Evolutionary conservation across 2,888 invertebrate genomes (phyloP).

Genomic region (Cristatella mucedo): DNA sequence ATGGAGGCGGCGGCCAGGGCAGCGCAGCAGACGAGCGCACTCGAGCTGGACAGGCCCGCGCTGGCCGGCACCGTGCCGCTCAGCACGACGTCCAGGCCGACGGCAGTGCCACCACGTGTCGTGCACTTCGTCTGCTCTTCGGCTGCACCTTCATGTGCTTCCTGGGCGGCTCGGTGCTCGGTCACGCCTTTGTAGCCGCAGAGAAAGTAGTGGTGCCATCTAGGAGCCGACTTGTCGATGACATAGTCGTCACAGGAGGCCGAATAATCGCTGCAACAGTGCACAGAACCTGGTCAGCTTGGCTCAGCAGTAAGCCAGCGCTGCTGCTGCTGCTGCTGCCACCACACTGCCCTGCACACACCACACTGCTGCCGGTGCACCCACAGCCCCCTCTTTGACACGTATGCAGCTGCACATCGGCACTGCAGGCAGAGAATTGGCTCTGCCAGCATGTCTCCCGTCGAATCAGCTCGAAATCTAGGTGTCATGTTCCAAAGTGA

Average conservation of each 20-base stretch:
- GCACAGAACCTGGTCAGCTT: too few species aligned
- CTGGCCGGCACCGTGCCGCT: slow-evolving; percentile 76
- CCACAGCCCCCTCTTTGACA: too few species aligned
- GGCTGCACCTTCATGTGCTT: not conserved
- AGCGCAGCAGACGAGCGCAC: slow-evolving; percentile 85
- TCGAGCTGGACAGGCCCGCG: slow-evolving; percentile 90
- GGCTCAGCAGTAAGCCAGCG: too few species aligned
- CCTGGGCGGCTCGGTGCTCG: slow-evolving; percentile 41
- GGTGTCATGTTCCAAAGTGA: too few species aligned
- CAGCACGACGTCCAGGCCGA: slow-evolving; percentile 57
- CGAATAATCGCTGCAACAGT: not conserved
- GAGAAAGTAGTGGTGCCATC: slow-evolving; percentile 83
- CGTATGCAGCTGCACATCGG: too few species aligned
- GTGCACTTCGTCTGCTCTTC: not conserved
- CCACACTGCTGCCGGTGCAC: too few species aligned
- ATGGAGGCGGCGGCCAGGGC: slow-evolving; percentile 56
- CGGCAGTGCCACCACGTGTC: slow-evolving; percentile 6
- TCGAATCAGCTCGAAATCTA: too few species aligned
- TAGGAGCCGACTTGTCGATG: slow-evolving; percentile 38
- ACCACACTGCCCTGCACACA: too few species aligned
- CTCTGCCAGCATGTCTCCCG: too few species aligned
- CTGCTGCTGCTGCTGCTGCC: too few species aligned
- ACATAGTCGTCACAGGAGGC: slow-evolving; percentile 14
- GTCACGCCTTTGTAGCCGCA: slow-evolving; percentile 77
- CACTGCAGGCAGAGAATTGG: too few species aligned